These are phyloP conservation scores for Lichenostomus cassidix DNA, from an alignment of 2,113 vertebrate species.

Conservation along the genomic window DNA sequence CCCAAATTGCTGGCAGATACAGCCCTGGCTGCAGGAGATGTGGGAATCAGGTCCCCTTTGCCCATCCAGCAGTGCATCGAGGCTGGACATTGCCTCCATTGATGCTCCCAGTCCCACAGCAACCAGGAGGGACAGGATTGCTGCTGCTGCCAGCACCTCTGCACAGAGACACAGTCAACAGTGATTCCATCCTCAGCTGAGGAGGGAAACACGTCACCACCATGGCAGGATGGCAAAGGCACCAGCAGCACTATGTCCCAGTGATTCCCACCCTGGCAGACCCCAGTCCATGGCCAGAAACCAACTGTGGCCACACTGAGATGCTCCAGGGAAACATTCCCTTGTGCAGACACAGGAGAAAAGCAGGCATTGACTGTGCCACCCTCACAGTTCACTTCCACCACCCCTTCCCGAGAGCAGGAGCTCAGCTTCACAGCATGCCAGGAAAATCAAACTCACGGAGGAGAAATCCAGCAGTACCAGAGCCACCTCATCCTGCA, in stretches of 20 bases:
- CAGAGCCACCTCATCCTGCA: neutral
- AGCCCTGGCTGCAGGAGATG: neutral
- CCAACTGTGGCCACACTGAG: neutral
- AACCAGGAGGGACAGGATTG: neutral
- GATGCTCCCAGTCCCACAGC: neutral
- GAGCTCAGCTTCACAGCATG: neutral
- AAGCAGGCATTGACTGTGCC: neutral
- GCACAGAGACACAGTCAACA: neutral
- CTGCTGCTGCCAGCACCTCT: neutral
- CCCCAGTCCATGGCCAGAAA: neutral
- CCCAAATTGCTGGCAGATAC: neutral
- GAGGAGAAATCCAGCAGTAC: neutral
- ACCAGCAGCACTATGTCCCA: fast-evolving
- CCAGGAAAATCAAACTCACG: neutral
- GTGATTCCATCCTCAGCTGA: fast-evolving
- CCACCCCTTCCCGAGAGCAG: neutral
- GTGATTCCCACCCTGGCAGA: neutral
- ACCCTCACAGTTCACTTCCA: neutral
- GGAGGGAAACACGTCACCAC: fast-evolving
- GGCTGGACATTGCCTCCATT: fast-evolving
- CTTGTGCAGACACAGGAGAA: neutral
- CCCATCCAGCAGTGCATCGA: neutral
- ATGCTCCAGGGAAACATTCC: neutral
- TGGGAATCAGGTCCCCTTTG: fast-evolving
- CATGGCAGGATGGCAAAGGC: neutral